These are phyloP conservation scores for Montipora cactus DNA, from an alignment of 64 coral and sea anemone species.

Conservation along the genomic window DNA sequence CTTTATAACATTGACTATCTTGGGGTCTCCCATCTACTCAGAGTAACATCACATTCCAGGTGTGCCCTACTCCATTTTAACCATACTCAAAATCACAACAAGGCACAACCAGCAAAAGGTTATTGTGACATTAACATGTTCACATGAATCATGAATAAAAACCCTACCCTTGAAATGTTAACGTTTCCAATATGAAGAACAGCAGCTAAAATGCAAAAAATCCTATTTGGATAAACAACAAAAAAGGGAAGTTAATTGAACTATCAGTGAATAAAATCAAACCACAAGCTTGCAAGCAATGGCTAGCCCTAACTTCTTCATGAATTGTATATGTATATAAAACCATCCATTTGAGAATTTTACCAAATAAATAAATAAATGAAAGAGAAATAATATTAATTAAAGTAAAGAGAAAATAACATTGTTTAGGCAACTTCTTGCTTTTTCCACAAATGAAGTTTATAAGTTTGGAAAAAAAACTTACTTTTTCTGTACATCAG, in stretches of 20 bases:
- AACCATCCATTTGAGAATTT: no score
- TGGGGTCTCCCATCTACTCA: no score
- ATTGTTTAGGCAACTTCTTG: not conserved
- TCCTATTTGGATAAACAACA: slow-evolving; percentile 52
- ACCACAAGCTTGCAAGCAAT: not conserved
- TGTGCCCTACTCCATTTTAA: no score
- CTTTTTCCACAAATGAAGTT: not conserved
- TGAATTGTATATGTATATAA: no score
- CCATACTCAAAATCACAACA: not conserved
- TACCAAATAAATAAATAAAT: no score
- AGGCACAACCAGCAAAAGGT: not conserved
- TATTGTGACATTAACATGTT: not conserved
- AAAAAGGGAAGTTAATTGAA: not conserved
- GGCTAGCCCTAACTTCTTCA: no score
- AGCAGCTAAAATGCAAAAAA: slow-evolving; percentile 93
- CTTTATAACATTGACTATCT: no score
- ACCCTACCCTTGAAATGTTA: slow-evolving; percentile 73
- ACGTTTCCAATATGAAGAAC: slow-evolving; percentile 97
- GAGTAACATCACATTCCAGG: no score
- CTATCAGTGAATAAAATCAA: not conserved
- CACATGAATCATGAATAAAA: not conserved
- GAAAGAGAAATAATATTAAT: no score
- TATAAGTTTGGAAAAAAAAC: not conserved
- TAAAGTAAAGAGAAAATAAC: no score
- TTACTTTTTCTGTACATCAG: slow-evolving; percentile 92